Conservation (phyloP, 2,888 invertebrate species). For the Adela reaumurella region DNA sequence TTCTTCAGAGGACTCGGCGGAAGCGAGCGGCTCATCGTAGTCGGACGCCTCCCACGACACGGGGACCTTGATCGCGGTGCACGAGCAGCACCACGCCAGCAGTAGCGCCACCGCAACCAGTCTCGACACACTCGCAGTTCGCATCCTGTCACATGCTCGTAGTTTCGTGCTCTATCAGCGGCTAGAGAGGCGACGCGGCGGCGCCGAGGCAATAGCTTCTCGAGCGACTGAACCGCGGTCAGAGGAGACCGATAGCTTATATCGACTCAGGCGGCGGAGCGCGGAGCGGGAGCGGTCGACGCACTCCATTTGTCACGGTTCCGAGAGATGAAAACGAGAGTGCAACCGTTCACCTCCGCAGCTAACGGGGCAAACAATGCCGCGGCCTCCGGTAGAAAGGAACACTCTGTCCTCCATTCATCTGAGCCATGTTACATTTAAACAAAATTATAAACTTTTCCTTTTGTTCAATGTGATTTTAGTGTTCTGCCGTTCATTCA, state of each 20-base stretch:
- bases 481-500: too few relatives aligned
- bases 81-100: constrained; percentile 32
- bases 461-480: too few relatives aligned
- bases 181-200: background rate
- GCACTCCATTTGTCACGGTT: background rate
- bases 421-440: too few relatives aligned
- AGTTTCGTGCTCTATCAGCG: background rate
- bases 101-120: too few relatives aligned
- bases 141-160: background rate
- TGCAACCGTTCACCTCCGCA: background rate
- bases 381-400: too few relatives aligned
- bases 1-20: too few relatives aligned
- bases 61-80: constrained; percentile 36
- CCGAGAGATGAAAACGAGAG: background rate
- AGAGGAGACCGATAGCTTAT: background rate
- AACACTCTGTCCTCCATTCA: too few relatives aligned
- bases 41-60: constrained; percentile 23
- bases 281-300: background rate
- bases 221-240: background rate
- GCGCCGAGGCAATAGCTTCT: background rate
- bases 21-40: too few relatives aligned
- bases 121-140: background rate
- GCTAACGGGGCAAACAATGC: too few relatives aligned
- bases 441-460: too few relatives aligned
- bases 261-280: background rate